Evolutionary conservation across 1,140 invertebrate species (phyloP), one percentile per base, ranked within the genome.

Genomic region (Leptinotarsa texana): DNA sequence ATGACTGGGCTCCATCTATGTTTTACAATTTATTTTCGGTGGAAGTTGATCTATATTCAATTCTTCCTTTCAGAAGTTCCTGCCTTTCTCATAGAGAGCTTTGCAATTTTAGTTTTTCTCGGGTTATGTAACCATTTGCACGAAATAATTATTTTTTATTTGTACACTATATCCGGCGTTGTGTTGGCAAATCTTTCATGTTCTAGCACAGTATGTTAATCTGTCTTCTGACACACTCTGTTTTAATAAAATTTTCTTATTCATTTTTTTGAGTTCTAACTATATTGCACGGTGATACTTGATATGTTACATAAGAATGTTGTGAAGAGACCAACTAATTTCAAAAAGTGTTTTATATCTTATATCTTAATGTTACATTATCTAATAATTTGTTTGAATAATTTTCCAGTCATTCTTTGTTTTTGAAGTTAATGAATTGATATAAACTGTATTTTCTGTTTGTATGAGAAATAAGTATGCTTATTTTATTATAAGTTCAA

Each of bases 131-230:
- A 18, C 27, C 4, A 62, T 24, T 13, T 42, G 72, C 65, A 73
- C 47, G 51, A 49, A 22, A 18, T 48, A 18, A 63, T 76, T 65
- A n/a, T 68, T 68, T 72, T 75, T 42, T 11, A 42, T 42, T 42
- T 42, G 1, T 42, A 42, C 51, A 73, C n/a, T 76, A 51, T 74
- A 42, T 42, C n/a, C 77, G 78, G 75, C 75, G 63, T 77, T 79
- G 75, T 79, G 78, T 79, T 79, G 78, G 78, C 78, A 76, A 75
- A 69, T 78, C 62, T 76, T 62, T 57, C 51, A 49, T 63, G 62
- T 42, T 48, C 33, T 73, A 73, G 71, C 62, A 73, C 57, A 57
- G 22, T 13, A 71, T 51, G 51, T 63, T 71, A 21, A n/a, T 57
- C n/a, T 57, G n/a, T 57, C n/a, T n/a, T 17, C 1, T 18, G 13